Conservation (phyloP, 2,113 vertebrate genomes). For the Laticauda colubrina region DNA sequence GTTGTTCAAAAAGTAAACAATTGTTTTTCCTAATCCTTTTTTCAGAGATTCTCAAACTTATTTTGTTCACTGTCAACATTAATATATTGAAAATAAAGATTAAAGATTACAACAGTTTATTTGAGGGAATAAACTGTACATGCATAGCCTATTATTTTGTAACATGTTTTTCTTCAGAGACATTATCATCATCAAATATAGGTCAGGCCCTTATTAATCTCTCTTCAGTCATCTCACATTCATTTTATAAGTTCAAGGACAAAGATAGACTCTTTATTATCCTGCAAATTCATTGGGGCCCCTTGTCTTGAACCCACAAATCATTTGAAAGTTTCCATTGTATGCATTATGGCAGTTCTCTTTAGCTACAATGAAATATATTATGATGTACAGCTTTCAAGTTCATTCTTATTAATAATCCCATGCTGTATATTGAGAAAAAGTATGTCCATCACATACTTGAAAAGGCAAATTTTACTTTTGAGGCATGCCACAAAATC, state of each 20-base stretch:
- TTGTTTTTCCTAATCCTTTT: neutral
- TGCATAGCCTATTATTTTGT: neutral
- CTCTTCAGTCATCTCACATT: neutral
- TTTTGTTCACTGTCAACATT: neutral
- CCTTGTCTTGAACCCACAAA: neutral
- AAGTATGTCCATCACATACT: neutral
- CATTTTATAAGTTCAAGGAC: neutral
- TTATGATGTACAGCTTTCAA: neutral
- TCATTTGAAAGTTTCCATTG: neutral
- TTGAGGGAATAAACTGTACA: neutral
- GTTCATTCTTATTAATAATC: neutral
- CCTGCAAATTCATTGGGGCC: neutral
- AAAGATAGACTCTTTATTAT: neutral
- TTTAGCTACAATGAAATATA: neutral
- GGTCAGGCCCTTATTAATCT: neutral
- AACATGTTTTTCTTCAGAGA: neutral
- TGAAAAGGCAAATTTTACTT: neutral
- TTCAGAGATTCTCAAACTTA: neutral
- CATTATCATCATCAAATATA: neutral
- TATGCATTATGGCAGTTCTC: neutral
- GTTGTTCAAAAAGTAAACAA: neutral
- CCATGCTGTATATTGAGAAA: neutral
- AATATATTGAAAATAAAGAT: neutral
- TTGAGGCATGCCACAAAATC: neutral
- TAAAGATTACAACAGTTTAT: neutral